Percentiles rank a stretch among this genome's conserved stretches.
Conservation (phyloP, 2,113 vertebrate species). For the Rhea americana region DNA sequence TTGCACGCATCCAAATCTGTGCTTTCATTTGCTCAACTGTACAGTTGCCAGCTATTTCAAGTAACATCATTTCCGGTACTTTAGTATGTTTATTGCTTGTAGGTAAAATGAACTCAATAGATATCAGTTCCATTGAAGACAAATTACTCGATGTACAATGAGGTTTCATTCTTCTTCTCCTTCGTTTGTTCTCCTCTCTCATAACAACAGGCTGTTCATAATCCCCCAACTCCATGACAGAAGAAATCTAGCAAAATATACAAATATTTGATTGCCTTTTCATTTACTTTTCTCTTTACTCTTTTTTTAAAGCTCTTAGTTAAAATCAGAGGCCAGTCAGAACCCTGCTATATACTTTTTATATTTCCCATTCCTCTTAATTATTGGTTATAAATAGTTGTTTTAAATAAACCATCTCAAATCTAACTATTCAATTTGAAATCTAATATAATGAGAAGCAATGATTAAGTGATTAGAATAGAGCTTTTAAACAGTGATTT, state of each 20-base stretch:
- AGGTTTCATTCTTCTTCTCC: constrained; percentile 92
- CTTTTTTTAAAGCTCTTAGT: neutral
- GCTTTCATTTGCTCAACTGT: constrained; percentile 95
- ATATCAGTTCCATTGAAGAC: constrained; percentile 86
- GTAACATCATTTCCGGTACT: constrained; percentile 75
- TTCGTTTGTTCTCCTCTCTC: constrained; percentile 83
- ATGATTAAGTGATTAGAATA: neutral
- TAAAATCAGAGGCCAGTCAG: neutral
- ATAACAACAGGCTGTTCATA: constrained; percentile 82
- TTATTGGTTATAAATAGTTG: neutral
- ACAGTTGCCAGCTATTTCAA: constrained; percentile 91
- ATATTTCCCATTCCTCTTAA: neutral
- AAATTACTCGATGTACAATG: constrained; percentile 72
- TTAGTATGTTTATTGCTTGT: constrained; percentile 80
- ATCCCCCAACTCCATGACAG: constrained; percentile 87
- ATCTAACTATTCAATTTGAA: neutral
- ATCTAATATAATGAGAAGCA: neutral
- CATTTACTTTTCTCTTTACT: neutral
- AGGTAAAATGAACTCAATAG: constrained; percentile 91
- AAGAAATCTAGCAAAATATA: constrained; percentile 59
- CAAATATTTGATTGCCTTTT: neutral
- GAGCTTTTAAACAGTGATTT: neutral
- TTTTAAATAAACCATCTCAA: neutral
- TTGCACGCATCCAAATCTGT: constrained; percentile 91
- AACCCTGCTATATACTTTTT: neutral